Conservation (phyloP, 2,797 vertebrate genomes). For the Eidolon dupreanum region DNA sequence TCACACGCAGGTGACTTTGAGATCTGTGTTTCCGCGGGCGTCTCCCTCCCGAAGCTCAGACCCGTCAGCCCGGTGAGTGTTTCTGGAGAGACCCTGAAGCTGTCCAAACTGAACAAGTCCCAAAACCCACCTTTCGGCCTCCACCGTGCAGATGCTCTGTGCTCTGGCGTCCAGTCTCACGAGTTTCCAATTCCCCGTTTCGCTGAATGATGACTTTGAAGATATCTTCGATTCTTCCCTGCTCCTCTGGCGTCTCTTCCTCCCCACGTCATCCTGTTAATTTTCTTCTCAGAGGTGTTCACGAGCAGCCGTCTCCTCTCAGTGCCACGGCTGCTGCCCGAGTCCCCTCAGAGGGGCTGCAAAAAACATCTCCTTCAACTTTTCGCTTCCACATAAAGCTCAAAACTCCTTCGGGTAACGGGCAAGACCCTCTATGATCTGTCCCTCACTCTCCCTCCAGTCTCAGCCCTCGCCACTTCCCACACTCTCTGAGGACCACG, state of each 20-base stretch:
- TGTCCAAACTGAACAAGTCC: background rate
- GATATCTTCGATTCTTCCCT: background rate
- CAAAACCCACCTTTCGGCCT: accelerated
- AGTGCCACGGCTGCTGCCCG: background rate
- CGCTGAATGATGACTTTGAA: background rate
- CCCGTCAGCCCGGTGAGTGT: too few species aligned
- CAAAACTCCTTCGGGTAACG: background rate
- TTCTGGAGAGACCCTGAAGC: background rate
- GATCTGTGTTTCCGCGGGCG: background rate
- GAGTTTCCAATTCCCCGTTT: background rate
- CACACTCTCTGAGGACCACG: background rate
- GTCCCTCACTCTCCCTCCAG: too few species aligned
- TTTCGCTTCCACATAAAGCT: background rate
- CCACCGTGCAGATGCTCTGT: background rate
- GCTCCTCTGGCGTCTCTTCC: too few species aligned
- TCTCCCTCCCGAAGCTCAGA: background rate
- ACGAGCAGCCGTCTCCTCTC: background rate
- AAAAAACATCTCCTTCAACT: too few species aligned
- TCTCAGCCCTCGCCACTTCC: background rate
- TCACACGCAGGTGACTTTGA: background rate
- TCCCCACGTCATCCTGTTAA: background rate
- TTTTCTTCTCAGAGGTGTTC: background rate
- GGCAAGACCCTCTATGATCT: background rate
- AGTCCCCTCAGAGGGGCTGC: background rate
- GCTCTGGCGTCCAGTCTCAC: background rate